Evolutionary conservation across 2,113 vertebrate genomes (phyloP).

Genomic region (Calypte anna): DNA sequence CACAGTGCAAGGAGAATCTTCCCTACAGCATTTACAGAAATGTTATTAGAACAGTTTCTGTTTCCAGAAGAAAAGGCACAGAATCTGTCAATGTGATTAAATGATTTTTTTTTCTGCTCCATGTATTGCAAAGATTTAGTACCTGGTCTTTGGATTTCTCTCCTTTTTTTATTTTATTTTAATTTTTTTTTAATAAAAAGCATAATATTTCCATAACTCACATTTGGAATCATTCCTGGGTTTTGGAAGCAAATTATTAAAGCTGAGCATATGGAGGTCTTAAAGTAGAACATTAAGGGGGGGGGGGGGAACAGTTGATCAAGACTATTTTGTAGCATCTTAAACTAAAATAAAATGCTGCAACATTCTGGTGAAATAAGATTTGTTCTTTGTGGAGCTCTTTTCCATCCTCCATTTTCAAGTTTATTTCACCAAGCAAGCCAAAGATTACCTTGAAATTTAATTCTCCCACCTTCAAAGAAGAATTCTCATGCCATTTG

Average conservation of each 20-base stretch:
- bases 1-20: constrained; percentile 39
- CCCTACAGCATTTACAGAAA: constrained; percentile 27
- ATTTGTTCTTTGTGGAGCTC: constrained; percentile 1
- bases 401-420: constrained; percentile 13
- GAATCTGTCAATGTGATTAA: constrained; percentile 56
- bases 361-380: constrained; percentile 35
- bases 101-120: constrained; percentile 9
- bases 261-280: constrained; percentile 81
- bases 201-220: constrained; percentile 76
- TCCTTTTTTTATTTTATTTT: not conserved
- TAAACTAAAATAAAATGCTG: constrained; percentile 71
- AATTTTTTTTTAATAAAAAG: constrained; percentile 55
- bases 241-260: constrained; percentile 79
- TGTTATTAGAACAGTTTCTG: constrained; percentile 58
- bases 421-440: not conserved
- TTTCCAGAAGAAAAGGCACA: constrained; percentile 52
- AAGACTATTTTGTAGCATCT: constrained; percentile 66
- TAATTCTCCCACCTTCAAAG: not conserved
- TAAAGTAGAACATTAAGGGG: constrained; percentile 80
- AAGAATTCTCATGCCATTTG: not conserved
- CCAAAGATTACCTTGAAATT: not conserved
- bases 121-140: constrained; percentile 48
- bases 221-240: constrained; percentile 78
- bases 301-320: constrained; percentile 53
- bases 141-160: constrained; percentile 68